Evolutionary conservation across 2,888 invertebrate genomes (phyloP).

Genomic region (Hipparchia semele): DNA sequence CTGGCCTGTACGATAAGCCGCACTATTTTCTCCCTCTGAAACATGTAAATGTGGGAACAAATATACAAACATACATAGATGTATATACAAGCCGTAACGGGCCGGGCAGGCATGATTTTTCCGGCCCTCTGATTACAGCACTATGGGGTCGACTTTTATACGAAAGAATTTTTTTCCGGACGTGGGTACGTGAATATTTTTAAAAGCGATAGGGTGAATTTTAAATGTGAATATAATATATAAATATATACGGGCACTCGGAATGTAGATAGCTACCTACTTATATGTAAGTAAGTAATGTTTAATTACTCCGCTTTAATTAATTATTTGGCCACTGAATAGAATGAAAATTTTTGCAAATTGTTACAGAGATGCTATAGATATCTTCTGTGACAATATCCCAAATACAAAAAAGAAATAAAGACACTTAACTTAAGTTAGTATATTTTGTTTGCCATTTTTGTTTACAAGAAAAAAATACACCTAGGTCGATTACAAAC

Average conservation of each 20-base stretch:
- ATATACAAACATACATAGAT: conserved; percentile 15
- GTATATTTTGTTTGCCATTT: too few relatives aligned
- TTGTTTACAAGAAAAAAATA: background rate
- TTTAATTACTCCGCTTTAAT: background rate
- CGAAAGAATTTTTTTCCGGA: conserved; percentile 41
- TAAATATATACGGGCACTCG: background rate
- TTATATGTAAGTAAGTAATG: conserved; percentile 8
- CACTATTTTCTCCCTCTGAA: conserved; percentile 24
- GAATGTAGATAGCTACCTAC: background rate
- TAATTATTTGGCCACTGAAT: too few relatives aligned
- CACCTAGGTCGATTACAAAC: background rate
- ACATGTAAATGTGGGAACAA: conserved; percentile 26
- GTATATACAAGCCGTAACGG: conserved; percentile 29
- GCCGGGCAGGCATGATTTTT: conserved; percentile 48
- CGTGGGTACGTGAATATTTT: conserved; percentile 42
- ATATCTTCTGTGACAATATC: too few relatives aligned
- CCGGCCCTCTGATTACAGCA: conserved; percentile 46
- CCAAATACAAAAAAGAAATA: too few relatives aligned
- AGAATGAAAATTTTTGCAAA: too few relatives aligned
- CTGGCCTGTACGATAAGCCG: conserved; percentile 21
- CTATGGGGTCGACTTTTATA: conserved; percentile 43
- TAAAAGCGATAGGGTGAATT: conserved; percentile 32
- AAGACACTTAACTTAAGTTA: too few relatives aligned
- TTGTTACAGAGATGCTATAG: too few relatives aligned
- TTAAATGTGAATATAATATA: conserved; percentile 31